Base-by-base conservation (phyloP, 1,140 invertebrate genomes). In the Hetaerina americana region DNA sequence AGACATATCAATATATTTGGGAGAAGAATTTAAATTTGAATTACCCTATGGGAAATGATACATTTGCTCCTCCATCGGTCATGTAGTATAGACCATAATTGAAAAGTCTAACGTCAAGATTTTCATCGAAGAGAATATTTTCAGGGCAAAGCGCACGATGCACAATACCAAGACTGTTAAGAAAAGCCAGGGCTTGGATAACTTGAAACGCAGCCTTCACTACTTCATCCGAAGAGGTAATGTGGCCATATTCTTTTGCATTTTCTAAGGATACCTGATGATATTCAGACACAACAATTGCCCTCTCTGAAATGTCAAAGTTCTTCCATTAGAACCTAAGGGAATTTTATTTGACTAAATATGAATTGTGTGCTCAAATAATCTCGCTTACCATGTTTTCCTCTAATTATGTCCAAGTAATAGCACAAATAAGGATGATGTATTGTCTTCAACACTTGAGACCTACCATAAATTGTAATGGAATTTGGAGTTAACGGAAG, bases 401-500 rank as follows among this genome's bases (percentile, higher is more conserved):
- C 92, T 77, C 95, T 84, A 73, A 93, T 90, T 70, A 97, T 89
- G 82, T 97, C 95, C 10, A 98, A 81, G 83, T 97, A 98, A 72
- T 88, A 86, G 76, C 92, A 94, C 31, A 98, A 83, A 84, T 93
- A 86, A 8, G 87, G 85, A 82, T 96, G 92, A 72, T 87, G 82
- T 66, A 97, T 82, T 0, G 87, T 89, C 78, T 93, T 92, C 1
- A 98, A 82, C 68, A 87, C 84, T 78, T 96, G 94, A 70, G 95
- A 92, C 77, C 89, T 86, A 22, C 96, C 96, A 70, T 95, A 84
- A 77, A 98, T 96, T 72, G 92, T 92, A 71, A 98, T 95, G 0
- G 95, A 97, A 82, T 97, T 97, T 24, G 95, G 95, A 1, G 96
- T 98, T 12, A 98, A 82, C 0, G 96, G 96, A 29, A 98, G 82